Percentiles rank a stretch among this genome's conserved stretches.
phyloP scores from a whole-genome alignment of 2,113 vertebrate genomes.

The Coryphaenoides rupestris region DNA sequence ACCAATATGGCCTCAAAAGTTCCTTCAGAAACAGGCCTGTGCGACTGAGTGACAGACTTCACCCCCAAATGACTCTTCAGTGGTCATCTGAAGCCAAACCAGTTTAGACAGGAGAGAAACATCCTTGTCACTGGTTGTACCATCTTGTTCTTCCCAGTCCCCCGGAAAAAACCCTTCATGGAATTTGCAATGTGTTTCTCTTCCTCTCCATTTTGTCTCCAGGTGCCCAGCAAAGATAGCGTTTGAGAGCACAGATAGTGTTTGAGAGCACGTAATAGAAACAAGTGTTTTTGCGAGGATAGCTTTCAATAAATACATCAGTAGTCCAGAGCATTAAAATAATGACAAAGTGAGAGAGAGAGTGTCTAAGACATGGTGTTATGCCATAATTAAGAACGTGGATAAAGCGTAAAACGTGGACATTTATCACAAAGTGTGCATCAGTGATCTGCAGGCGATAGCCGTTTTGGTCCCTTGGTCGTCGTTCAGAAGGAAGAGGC shows the following conservation, averaged over 20 bases:
- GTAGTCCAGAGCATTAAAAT: conserved; percentile 37
- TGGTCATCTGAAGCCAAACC: neutral
- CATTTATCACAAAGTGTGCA: conserved; percentile 13
- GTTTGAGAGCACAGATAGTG: too few relatives aligned
- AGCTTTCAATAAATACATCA: conserved; percentile 57
- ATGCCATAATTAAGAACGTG: neutral
- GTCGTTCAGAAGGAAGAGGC: conserved; percentile 10
- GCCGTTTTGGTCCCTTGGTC: conserved; percentile 30
- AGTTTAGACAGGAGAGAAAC: conserved; percentile 1
- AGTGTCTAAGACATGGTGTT: conserved; percentile 3
- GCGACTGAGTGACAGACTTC: neutral
- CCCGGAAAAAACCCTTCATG: conserved; percentile 5
- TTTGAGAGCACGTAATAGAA: neutral
- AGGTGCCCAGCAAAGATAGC: too few relatives aligned
- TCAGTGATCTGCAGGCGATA: neutral
- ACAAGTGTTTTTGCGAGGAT: too few relatives aligned
- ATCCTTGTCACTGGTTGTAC: neutral
- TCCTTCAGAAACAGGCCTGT: too few relatives aligned
- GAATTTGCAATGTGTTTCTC: conserved; percentile 22
- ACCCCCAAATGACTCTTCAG: neutral
- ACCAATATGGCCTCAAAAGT: conserved; percentile 11
- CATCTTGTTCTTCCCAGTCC: neutral
- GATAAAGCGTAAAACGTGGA: neutral
- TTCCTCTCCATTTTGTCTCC: too few relatives aligned
- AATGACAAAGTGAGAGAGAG: conserved; percentile 19